Conservation (phyloP, 2,113 vertebrate genomes). For the Etheostoma spectabile region DNA sequence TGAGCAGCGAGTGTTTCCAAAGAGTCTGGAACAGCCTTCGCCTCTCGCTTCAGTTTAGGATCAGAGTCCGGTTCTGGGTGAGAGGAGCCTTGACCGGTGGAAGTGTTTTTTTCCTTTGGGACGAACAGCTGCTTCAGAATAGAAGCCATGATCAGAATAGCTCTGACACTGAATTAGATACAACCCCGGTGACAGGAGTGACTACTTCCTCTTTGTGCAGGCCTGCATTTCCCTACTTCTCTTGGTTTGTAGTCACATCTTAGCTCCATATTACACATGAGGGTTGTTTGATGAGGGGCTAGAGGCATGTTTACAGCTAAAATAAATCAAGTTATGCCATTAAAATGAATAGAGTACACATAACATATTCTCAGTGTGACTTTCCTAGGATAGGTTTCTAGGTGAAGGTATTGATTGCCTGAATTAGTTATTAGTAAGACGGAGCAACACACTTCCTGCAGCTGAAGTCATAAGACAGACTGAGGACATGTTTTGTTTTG, state of each 20-base stretch:
- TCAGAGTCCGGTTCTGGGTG: conserved; percentile 10
- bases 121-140: conserved; percentile 70
- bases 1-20: conserved; percentile 41
- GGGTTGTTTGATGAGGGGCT: conserved; percentile 11
- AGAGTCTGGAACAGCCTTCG: conserved; percentile 5
- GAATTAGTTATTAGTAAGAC: not conserved
- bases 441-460: conserved; percentile 9
- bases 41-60: conserved; percentile 30
- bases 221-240: conserved; percentile 28
- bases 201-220: conserved; percentile 73
- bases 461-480: not conserved
- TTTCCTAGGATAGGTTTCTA: not conserved
- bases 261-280: conserved; percentile 27
- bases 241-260: conserved; percentile 68
- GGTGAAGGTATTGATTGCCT: not conserved
- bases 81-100: conserved; percentile 4
- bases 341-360: not conserved
- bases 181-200: not conserved
- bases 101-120: conserved; percentile 45
- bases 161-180: conserved; percentile 44
- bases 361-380: not conserved
- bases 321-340: not conserved
- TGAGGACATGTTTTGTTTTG: conserved; percentile 33
- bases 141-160: conserved; percentile 69
- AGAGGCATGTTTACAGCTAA: not conserved